phyloP scores from a whole-genome alignment of 1,140 invertebrate genomes.

The Cotesia vestalis region DNA sequence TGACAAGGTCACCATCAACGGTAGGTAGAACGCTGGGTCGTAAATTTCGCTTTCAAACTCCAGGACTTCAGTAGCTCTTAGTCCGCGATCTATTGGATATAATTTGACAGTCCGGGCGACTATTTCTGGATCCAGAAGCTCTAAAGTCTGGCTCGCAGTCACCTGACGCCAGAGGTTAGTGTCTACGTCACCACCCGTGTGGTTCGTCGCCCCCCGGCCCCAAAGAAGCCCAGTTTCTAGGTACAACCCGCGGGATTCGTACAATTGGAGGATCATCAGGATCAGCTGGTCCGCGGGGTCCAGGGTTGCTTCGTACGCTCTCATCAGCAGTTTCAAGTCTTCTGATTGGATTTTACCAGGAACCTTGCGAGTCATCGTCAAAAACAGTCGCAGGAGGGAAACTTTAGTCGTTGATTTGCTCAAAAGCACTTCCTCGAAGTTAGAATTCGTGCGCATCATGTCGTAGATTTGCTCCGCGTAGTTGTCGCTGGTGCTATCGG shows the following conservation, averaged over 20 bases:
- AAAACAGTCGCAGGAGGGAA: constrained; percentile 71
- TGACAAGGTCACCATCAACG: constrained; percentile 73
- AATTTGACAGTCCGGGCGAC: constrained; percentile 75
- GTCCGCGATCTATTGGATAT: constrained; percentile 68
- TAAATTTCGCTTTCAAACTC: constrained; percentile 63
- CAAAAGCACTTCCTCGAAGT: constrained; percentile 75
- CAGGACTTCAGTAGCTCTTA: constrained; percentile 36
- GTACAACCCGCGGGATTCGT: constrained; percentile 70
- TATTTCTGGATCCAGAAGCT: constrained; percentile 72
- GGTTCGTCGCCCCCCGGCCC: constrained; percentile 79
- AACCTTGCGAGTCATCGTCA: constrained; percentile 70
- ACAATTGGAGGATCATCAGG: constrained; percentile 70
- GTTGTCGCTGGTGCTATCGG: constrained; percentile 58
- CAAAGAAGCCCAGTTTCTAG: constrained; percentile 79
- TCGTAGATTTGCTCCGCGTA: constrained; percentile 72
- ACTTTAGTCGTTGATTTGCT: constrained; percentile 56
- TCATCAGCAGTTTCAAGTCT: constrained; percentile 76
- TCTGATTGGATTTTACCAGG: constrained; percentile 69
- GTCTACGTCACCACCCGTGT: constrained; percentile 72
- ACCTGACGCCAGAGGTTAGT: constrained; percentile 75
- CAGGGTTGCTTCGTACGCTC: constrained; percentile 76
- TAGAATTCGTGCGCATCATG: constrained; percentile 79
- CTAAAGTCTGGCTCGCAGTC: constrained; percentile 75
- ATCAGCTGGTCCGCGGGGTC: constrained; percentile 72
- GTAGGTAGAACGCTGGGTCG: constrained; percentile 78